Evolutionary conservation across 2,888 invertebrate species (phyloP), one percentile per base, ranked within the genome.

Genomic region (Lithophane leautieri): DNA sequence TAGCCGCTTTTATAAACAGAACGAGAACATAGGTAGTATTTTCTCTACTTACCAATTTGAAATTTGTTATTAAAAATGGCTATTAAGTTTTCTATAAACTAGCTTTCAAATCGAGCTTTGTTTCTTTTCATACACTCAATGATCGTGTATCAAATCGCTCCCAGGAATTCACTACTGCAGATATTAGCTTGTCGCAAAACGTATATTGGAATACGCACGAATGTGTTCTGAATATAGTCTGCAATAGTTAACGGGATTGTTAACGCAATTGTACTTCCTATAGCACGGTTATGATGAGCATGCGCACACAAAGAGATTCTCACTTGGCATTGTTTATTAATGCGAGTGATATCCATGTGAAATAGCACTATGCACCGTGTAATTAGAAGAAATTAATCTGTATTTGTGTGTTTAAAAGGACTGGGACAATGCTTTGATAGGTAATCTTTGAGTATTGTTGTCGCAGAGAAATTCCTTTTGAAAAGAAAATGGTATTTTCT

Each of bases 261-360:
- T 78, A 87, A 88, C 91, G 90, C 93, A 93, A 94, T 94, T 93
- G 90, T 92, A 90, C 91, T 95, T 94, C 94, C 94, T 94, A 92
- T 88, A 86, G 87, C 90, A 94, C 94, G 93, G 94, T 94, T 94
- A 94, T 91, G 89, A 89, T 91, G 89, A 83, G 84, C 90, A 89
- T 89, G 88, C 89, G 89, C 89, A 86, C 90, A 90, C 89, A 90
- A 90, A 91, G 92, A 89, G 88, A 89, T 93, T 94, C 93, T 90
- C 94, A 93, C 91, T 90, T 91, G 60, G 60, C 92, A 93, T 92
- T 92, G 91, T 92, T 90, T 92, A 91, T 91, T 90, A 91, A 90
- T 86, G 84, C 69, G 74, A 79, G 73, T 83, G 88, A 88, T 89
- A 88, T 83, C 85, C 89, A 88, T 91, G 91, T 83, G 90, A 91